Evolutionary conservation across 2,797 vertebrate genomes (phyloP).

Genomic region (Gobionotothen gibberifrons): DNA sequence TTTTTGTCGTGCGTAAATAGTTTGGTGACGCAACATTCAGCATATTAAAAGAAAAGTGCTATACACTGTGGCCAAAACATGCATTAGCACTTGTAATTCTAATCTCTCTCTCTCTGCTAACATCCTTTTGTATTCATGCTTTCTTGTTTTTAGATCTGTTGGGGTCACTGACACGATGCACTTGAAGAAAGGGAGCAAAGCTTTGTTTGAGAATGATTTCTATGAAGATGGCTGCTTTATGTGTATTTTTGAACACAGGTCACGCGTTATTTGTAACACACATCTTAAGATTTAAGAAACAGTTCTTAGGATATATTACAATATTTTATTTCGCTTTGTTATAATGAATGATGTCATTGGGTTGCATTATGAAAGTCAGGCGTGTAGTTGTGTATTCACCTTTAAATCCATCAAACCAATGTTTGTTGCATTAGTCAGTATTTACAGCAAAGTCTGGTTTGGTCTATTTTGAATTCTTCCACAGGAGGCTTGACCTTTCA

Average conservation of each 20-base stretch:
- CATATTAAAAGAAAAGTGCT: neutral
- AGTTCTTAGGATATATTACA: neutral
- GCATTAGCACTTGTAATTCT: neutral
- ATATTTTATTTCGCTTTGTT: neutral
- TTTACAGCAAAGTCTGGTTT: constrained; percentile 18
- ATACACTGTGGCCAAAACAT: neutral
- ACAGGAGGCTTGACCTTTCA: constrained; percentile 52
- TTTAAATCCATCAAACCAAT: constrained; percentile 30
- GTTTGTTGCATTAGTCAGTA: constrained; percentile 10
- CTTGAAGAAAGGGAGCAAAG: neutral
- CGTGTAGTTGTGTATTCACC: neutral
- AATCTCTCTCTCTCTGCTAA: neutral
- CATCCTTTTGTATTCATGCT: neutral
- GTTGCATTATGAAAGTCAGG: constrained; percentile 7
- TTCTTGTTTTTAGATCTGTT: constrained; percentile 1
- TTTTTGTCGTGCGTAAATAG: neutral
- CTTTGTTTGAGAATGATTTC: neutral
- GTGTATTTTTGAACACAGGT: neutral
- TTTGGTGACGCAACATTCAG: neutral
- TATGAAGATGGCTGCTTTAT: neutral
- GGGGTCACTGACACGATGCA: neutral
- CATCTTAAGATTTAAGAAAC: neutral
- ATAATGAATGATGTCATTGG: neutral
- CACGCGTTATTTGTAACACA: neutral
- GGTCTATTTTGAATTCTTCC: constrained; percentile 43